Evolutionary conservation across 2,888 invertebrate species (phyloP).

Genomic region (Meiosimyza decipiens): DNA sequence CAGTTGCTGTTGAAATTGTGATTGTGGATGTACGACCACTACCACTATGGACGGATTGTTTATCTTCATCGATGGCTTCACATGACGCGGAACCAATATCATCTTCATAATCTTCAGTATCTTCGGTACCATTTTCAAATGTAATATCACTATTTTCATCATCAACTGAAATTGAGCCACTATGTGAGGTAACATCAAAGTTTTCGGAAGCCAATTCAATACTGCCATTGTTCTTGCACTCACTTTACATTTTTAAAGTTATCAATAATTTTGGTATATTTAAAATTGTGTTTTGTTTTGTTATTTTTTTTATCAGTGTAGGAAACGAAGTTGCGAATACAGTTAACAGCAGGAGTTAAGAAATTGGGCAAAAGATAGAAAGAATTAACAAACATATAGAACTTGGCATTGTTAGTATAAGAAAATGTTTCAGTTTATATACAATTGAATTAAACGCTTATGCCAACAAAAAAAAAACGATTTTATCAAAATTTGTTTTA

Average conservation of each 20-base stretch:
- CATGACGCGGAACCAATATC: slow-evolving; percentile 60
- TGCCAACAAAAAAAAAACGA: not conserved
- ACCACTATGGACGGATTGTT: slow-evolving; percentile 44
- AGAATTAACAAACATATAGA: not conserved
- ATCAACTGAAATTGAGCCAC: slow-evolving; percentile 64
- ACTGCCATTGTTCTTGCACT: slow-evolving; percentile 53
- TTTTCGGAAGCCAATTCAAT: slow-evolving; percentile 55
- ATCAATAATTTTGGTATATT: slow-evolving; percentile 11
- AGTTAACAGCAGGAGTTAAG: slow-evolving; percentile 36
- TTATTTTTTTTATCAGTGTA: slow-evolving; percentile 36
- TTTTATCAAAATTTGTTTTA: not conserved
- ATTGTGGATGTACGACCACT: slow-evolving; percentile 30
- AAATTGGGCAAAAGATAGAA: slow-evolving; percentile 1
- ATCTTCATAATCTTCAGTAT: slow-evolving; percentile 62
- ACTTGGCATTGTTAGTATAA: not conserved
- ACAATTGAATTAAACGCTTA: not conserved
- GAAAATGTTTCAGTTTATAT: not conserved
- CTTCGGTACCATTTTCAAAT: slow-evolving; percentile 61
- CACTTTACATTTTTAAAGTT: slow-evolving; percentile 43
- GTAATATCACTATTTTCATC: slow-evolving; percentile 66
- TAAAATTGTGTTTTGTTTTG: slow-evolving; percentile 26
- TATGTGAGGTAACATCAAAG: slow-evolving; percentile 55
- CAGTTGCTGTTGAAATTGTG: slow-evolving; percentile 16
- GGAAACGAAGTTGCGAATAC: slow-evolving; percentile 30
- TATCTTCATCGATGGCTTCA: slow-evolving; percentile 59